Evolutionary conservation across 2,797 vertebrate species (phyloP).

Genomic region (Florisuga fusca): DNA sequence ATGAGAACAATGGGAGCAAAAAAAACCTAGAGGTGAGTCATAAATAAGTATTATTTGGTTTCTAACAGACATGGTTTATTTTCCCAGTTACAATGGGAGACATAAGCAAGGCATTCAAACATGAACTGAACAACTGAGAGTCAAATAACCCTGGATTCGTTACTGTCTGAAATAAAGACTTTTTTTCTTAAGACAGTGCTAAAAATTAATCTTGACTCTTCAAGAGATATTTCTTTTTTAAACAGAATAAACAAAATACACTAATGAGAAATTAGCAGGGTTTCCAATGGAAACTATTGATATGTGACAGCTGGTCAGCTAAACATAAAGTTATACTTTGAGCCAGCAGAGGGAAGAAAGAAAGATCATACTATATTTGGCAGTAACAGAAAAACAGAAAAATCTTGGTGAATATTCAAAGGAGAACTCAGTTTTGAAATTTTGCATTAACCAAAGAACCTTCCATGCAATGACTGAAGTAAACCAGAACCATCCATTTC

Average conservation of each 20-base stretch:
- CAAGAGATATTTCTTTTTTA: neutral
- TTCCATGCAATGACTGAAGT: neutral
- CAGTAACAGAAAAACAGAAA: neutral
- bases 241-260: conserved; percentile 7
- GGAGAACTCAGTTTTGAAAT: neutral
- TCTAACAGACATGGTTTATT: conserved; percentile 25
- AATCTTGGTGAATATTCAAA: neutral
- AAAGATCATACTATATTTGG: neutral
- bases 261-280: neutral
- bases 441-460: neutral
- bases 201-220: neutral
- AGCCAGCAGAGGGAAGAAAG: neutral
- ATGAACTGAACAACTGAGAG: neutral
- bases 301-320: neutral
- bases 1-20: conserved; percentile 44
- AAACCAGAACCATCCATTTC: neutral
- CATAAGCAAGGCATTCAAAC: neutral
- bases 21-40: conserved; percentile 1
- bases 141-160: neutral
- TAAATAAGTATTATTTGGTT: conserved; percentile 44
- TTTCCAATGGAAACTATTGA: neutral
- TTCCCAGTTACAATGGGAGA: conserved; percentile 27
- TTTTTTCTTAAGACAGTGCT: neutral
- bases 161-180: neutral
- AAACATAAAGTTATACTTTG: neutral